Percentiles rank a stretch among this genome's conserved stretches.
Evolutionary conservation across 2,797 vertebrate species (phyloP).

Genomic region (Syngnathus rostellatus): DNA sequence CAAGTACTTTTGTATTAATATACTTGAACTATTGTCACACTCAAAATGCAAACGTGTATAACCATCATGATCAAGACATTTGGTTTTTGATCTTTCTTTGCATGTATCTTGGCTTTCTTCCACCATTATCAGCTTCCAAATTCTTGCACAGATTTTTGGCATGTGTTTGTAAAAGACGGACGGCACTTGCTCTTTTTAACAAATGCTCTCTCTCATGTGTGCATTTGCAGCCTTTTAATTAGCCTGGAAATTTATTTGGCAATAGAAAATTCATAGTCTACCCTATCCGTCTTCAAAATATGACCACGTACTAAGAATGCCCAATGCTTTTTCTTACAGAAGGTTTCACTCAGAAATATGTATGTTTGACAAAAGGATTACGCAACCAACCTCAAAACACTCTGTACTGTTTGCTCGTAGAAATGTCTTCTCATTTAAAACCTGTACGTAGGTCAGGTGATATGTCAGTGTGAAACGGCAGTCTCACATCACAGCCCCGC

Average conservation of each 20-base stretch:
- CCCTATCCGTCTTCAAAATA: neutral
- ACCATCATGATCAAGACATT: neutral
- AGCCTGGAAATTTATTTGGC: neutral
- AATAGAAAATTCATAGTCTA: neutral
- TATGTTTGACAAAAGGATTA: too few relatives aligned
- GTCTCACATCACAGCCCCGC: neutral
- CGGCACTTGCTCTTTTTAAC: neutral
- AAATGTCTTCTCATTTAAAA: neutral
- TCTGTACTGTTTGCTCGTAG: too few relatives aligned
- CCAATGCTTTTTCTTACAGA: too few relatives aligned
- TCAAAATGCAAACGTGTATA: neutral
- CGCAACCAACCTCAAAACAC: too few relatives aligned
- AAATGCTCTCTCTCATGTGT: constrained; percentile 8
- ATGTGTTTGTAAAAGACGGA: neutral
- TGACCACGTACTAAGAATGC: neutral
- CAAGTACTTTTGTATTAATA: neutral
- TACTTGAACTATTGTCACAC: neutral
- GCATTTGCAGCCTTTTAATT: constrained; percentile 8
- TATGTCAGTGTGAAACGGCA: constrained; percentile 1
- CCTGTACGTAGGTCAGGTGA: neutral
- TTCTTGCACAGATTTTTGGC: neutral
- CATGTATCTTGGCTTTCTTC: neutral
- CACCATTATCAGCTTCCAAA: neutral
- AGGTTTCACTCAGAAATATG: too few relatives aligned
- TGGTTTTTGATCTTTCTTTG: neutral